Base-by-base conservation (phyloP, 2,888 invertebrate genomes). In the Synergus japonicus region DNA sequence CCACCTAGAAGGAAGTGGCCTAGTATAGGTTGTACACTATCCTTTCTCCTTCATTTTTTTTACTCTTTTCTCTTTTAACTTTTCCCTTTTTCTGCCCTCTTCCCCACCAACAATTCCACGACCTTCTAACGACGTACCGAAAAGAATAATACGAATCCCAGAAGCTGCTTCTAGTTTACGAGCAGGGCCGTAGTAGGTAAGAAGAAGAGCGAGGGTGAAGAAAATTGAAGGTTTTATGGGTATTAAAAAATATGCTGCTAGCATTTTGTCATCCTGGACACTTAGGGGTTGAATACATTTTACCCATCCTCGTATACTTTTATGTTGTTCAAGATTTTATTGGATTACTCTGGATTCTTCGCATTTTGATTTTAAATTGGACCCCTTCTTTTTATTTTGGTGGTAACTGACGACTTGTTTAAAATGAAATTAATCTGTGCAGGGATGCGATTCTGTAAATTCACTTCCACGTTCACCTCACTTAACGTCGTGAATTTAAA, bases 61-160 rank as follows among this genome's bases (percentile, higher is more conserved):
- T n/a, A 54, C 46, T 43, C 29, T 73, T 76, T 49, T 2, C 54
- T 15, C 44, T 73, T 67, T 18, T 60, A 60, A 22, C 22, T 60
- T 15, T 66, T 29, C 22, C 22, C 1, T 29, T 29, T 29, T n/a
- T 73, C 78, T 46, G 29, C 60, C 60, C 43, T 49, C 69, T 67
- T 58, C 65, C 46, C 29, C 49, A 67, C n/a, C 22, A 67, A 46
- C 44, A 29, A 64, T 64, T 65, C 15, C 41, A 65, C 29, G 65
- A 65, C 65, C 49, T 69, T 44, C 66, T 82, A 87, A 87, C 83
- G 78, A 86, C 82, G 81, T 83, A 85, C 58, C 81, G 78, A 81
- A 76, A 81, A 86, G 82, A 85, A 85, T 85, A 85, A 86, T 85
- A 83, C 86, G 81, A 85, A 85, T 84, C 78, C 43, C 76, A 69